Evolutionary conservation across 2,113 vertebrate species (phyloP), one percentile per base, ranked within the genome.

Genomic region (Podarcis muralis): DNA sequence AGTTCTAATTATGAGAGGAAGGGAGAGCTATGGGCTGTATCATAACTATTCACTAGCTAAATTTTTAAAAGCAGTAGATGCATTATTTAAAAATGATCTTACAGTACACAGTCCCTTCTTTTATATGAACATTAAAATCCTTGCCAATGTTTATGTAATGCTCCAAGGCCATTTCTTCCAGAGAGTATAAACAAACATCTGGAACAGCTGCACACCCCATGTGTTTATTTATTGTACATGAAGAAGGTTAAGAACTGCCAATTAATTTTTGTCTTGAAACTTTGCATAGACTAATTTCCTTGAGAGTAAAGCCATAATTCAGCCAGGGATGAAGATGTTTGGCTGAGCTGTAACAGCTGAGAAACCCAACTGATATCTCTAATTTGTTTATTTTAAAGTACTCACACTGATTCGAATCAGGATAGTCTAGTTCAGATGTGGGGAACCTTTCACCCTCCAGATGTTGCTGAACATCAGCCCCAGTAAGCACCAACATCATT

Each of bases 241-340:
- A 25, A 62, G 75, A 71, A 85, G 43, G 65, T 80, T 84, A 79
- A 66, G 75, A 59, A 80, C 65, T 89, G 48, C 88, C 83, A 84
- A 84, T 84, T 89, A 85, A 81, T 89, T 85, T 80, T 89, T 65
- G 53, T 85, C 53, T 80, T 72, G 66, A 85, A 85, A 81, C 53
- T 85, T 85, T 81, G 76, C 35, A 81, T 85, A 32, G 85, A 89
- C 53, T 66, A 72, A 89, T 85, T 88, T 74, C 48, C 32, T 66
- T 72, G 48, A 66, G 53, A 89, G 72, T 74, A 78, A 88, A 69
- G n/a, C 43, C 82, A 78, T 8, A 79, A 78, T 83, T 80, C 65
- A 80, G 22, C 32, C 76, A 84, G 18, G 57, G 72, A 79, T 80
- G 35, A 89, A 74, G 35, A 80, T 81, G 7, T 89, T 80, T 85